Evolutionary conservation across 2,113 vertebrate genomes (phyloP), one percentile per base, ranked within the genome.

Genomic region (Prietella phreatophila): DNA sequence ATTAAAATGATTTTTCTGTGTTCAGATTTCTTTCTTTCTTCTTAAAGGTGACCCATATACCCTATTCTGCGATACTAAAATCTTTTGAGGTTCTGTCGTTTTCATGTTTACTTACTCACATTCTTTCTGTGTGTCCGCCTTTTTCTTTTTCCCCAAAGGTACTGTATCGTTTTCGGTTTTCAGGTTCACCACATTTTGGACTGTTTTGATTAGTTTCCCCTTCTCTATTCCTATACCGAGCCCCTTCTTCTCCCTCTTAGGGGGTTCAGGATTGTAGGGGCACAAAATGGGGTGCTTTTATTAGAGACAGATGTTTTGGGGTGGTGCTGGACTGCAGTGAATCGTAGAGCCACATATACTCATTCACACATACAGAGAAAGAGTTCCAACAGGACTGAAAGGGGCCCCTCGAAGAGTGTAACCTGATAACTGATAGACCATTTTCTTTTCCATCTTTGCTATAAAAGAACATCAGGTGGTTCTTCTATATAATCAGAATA

Each of bases 221-320:
- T 58, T 2, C 30, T 58, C 13, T 82, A 36, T 42, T 36, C 53
- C 78, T 58, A 33, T 36, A 69, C 14, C 6, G 60, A 71, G 27
- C 53, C 19, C 67, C 67, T 30, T 58, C 25, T 88, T 91, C 91
- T 90, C 55, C 36, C 36, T 39, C 76, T 79, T n/a, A 22, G 79
- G 84, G 58, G 85, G 58, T 30, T 36, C 55, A 56, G 42, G 19
- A 27, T 56, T 56, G 83, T 30, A 58, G 55, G 82, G 75, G 83
- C 78, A 85, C 53, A 33, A 85, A 87, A 93, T 92, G 80, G 91
- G 91, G 92, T 91, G 92, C 88, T 91, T 93, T 95, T 94, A 96
- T 96, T 94, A 94, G 92, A 95, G 95, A 89, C 95, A 96, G 94
- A 94, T 94, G 88, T 93, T 93, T 91, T 87, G 91, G 94, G 95